Evolutionary conservation across 1,140 invertebrate species (phyloP).

Genomic region (Papilio polytes): DNA sequence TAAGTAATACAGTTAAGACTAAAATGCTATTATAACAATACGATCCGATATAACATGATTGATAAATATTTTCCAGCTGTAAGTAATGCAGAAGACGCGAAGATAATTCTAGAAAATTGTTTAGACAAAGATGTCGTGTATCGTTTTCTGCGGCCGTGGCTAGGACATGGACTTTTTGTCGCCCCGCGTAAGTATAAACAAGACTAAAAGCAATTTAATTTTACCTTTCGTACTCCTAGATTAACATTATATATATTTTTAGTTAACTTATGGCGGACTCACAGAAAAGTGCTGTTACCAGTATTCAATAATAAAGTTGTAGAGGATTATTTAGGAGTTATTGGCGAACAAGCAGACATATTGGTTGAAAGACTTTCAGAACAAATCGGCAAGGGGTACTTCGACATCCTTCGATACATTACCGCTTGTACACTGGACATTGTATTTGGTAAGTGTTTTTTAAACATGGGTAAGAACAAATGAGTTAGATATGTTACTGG

Average conservation of each 20-base stretch:
- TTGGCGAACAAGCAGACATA: slow-evolving; percentile 87
- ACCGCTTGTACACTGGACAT: slow-evolving; percentile 89
- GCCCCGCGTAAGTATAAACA: slow-evolving; percentile 81
- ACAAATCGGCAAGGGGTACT: slow-evolving; percentile 66
- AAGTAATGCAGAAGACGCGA: slow-evolving; percentile 77
- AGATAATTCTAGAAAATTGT: slow-evolving; percentile 73
- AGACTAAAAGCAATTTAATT: slow-evolving; percentile 40
- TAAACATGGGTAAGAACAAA: background rate
- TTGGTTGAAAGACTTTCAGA: slow-evolving; percentile 84
- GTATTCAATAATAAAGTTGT: slow-evolving; percentile 91
- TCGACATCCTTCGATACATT: slow-evolving; percentile 87
- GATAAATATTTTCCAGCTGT: slow-evolving; percentile 40
- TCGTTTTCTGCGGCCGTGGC: slow-evolving; percentile 87
- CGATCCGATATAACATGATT: too few relatives aligned
- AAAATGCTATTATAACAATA: too few relatives aligned
- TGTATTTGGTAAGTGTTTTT: slow-evolving; percentile 86
- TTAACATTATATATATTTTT: slow-evolving; percentile 39
- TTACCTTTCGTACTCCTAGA: too few relatives aligned
- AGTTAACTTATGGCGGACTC: slow-evolving; percentile 87
- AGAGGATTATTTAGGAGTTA: slow-evolving; percentile 88
- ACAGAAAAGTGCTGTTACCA: slow-evolving; percentile 89
- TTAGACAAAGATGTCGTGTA: slow-evolving; percentile 90
- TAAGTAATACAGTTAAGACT: slow-evolving; percentile 45
- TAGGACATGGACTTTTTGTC: slow-evolving; percentile 89
- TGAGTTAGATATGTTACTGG: background rate